Evolutionary conservation across 2,888 invertebrate species (phyloP).

Genomic region (Dromius quadrimaculatus): DNA sequence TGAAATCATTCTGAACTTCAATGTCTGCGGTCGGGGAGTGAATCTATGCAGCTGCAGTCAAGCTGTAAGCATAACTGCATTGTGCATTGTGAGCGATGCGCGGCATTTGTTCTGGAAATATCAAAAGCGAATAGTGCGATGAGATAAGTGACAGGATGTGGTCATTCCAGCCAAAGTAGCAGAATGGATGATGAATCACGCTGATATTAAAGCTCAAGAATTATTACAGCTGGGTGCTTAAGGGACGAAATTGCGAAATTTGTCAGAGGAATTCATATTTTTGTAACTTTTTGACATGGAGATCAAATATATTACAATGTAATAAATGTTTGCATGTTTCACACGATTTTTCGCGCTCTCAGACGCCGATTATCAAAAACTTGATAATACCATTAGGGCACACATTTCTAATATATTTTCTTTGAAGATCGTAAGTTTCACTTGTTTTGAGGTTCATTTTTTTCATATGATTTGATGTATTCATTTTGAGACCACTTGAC

Average conservation of each 20-base stretch:
- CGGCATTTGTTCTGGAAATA: slow-evolving; percentile 1
- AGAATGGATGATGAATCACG: not conserved
- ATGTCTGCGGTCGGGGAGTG: not conserved
- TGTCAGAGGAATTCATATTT: not conserved
- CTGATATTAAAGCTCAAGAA: slow-evolving; percentile 10
- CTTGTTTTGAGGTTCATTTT: too few relatives aligned
- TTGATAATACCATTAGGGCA: too few relatives aligned
- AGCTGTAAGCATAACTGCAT: slow-evolving; percentile 5
- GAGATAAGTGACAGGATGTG: slow-evolving; percentile 14
- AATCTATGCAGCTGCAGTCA: not conserved
- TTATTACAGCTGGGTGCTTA: not conserved
- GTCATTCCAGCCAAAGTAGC: slow-evolving; percentile 11
- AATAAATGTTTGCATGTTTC: too few relatives aligned
- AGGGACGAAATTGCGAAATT: not conserved
- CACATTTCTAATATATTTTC: too few relatives aligned
- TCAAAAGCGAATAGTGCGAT: slow-evolving; percentile 16
- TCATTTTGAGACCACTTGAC: too few relatives aligned
- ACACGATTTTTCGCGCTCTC: too few relatives aligned
- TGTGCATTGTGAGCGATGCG: slow-evolving; percentile 11
- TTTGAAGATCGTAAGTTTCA: too few relatives aligned
- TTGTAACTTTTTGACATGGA: too few relatives aligned
- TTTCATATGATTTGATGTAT: too few relatives aligned
- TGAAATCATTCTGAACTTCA: slow-evolving; percentile 11
- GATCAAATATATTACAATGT: too few relatives aligned
- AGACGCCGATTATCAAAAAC: too few relatives aligned